phyloP scores from a whole-genome alignment of 2,888 invertebrate genomes.

The Anaspis maculata region DNA sequence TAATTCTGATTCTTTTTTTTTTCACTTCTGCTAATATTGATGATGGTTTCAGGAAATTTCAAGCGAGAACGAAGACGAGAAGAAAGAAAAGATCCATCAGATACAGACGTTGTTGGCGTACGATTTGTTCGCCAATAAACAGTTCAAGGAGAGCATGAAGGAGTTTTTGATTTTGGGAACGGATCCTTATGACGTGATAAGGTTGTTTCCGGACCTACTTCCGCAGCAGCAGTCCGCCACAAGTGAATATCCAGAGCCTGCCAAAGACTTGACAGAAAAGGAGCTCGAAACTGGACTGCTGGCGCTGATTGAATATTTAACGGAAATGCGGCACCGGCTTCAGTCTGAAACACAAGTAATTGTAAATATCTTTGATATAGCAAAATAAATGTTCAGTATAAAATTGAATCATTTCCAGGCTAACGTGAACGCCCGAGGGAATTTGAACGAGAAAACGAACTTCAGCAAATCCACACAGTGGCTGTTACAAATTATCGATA shows the following conservation, averaged over 20 bases:
- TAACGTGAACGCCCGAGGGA: slow-evolving; percentile 32
- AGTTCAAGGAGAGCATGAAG: slow-evolving; percentile 84
- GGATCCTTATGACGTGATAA: slow-evolving; percentile 92
- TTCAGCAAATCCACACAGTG: slow-evolving; percentile 51
- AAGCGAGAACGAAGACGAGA: slow-evolving; percentile 74
- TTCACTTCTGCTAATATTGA: no score
- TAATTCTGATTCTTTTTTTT: no score
- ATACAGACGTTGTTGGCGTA: slow-evolving; percentile 88
- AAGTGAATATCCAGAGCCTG: slow-evolving; percentile 34
- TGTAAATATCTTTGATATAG: no score
- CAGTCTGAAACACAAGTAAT: slow-evolving; percentile 41
- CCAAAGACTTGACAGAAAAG: slow-evolving; percentile 62
- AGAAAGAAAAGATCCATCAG: slow-evolving; percentile 69
- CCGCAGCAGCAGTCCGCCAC: slow-evolving; percentile 35
- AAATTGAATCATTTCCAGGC: no score
- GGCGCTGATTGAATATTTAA: slow-evolving; percentile 85
- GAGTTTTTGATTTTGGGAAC: slow-evolving; percentile 84
- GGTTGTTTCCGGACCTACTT: slow-evolving; percentile 81
- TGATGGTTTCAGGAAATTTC: slow-evolving; percentile 76
- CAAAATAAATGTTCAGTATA: no score
- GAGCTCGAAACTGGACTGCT: slow-evolving; percentile 82
- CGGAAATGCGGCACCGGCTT: slow-evolving; percentile 58
- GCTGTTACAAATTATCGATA: slow-evolving; percentile 89
- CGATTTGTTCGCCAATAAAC: slow-evolving; percentile 81
- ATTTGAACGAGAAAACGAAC: slow-evolving; percentile 39